Percentiles rank a stretch among this genome's conserved stretches.
Conservation (phyloP, 2,113 vertebrate species). For the Bucco capensis region DNA sequence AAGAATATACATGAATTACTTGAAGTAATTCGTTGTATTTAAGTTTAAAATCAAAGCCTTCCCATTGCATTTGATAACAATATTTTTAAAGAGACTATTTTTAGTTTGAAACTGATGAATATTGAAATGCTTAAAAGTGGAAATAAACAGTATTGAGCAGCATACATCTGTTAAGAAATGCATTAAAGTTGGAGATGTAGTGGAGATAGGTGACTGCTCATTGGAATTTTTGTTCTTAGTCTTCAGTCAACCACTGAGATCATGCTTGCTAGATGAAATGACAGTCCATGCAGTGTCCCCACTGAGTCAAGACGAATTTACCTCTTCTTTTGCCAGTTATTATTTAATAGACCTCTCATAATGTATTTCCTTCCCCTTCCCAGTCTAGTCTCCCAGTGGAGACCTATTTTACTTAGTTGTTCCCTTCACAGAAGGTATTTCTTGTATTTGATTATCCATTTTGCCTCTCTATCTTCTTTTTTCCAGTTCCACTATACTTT, state of each 20-base stretch:
- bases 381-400: neutral
- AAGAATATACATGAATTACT: neutral
- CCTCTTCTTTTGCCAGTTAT: neutral
- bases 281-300: neutral
- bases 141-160: neutral
- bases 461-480: neutral
- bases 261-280: rapidly evolving
- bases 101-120: neutral
- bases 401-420: neutral
- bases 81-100: neutral
- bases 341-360: neutral
- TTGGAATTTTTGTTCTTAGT: neutral
- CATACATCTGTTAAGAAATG: neutral
- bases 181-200: neutral
- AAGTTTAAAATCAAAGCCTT: neutral
- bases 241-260: neutral
- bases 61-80: neutral
- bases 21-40: neutral
- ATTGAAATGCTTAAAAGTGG: neutral
- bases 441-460: neutral
- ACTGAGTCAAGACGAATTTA: neutral
- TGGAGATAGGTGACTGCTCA: neutral
- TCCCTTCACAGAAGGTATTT: neutral
- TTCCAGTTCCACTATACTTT: neutral
- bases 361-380: neutral